Evolutionary conservation across 2,113 vertebrate species (phyloP), one percentile per base, ranked within the genome.

Genomic region (Saiga tatarica): DNA sequence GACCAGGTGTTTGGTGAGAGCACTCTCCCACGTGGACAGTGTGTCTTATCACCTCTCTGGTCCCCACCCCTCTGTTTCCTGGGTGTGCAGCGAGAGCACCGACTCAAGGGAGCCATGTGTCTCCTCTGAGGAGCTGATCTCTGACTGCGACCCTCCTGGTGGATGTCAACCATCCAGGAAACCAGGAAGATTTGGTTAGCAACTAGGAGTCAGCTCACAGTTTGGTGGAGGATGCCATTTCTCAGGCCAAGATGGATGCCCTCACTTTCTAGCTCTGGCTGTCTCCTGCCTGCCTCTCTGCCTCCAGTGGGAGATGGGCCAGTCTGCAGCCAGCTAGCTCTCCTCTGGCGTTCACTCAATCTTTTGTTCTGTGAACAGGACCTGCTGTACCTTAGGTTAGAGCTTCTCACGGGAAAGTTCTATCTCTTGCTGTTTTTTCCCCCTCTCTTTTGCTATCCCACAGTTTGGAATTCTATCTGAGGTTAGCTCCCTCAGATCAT

Each of bases 21-120:
- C 16, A n/a, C 64, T 67, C 33, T 19, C 8, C 64, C 16, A n/a
- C 16, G 64, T 36, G 16, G 4, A 67, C 33, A 10, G 33, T 21
- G 64, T 0, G 0, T 67, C 33, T 67, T 36, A 67, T n/a, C 33
- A 67, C 16, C 33, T 19, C 64, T 16, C 33, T 1, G 33, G 64
- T 67, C 16, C 8, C 33, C 19, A 8, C 2, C 33, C 33, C 33
- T 21, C 0, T 0, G 64, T 67, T 67, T 36, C 33, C 33, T 17
- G 16, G 16, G 33, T 67, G 62, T 0, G 0, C 33, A 67, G 64
- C 1, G 1, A 67, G 4, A 67, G 16, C 33, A 19, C 8, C 1
- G 0, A n/a, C 33, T 19, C 62, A 67, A n/a, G 33, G 1, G 4
- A 19, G 4, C 62, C 33, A 9, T 67, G 62, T 67, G 62, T 67